Evolutionary conservation across 2,113 vertebrate species (phyloP), one percentile per base, ranked within the genome.

Genomic region (Elgaria multicarinata): DNA sequence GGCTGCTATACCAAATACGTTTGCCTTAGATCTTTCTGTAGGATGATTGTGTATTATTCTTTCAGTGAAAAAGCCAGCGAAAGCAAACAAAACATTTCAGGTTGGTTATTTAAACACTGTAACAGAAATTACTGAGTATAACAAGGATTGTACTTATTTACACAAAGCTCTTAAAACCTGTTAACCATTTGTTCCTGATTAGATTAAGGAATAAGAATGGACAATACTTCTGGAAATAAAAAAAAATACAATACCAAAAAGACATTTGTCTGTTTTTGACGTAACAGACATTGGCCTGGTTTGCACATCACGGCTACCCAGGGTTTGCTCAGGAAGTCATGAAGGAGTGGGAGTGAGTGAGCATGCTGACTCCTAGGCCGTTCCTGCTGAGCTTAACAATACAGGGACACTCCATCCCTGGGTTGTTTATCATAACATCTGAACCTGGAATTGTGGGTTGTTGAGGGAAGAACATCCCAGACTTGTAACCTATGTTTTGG

Each of bases 11-110:
- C 42, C 90, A 92, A 87, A 64, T 71, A 89, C 69, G 2, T 71
- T n/a, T 82, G 55, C 42, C 87, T 88, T 91, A 91, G 81, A 92
- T 50, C 2, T 8, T 67, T 71, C 79, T 22, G 46, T 89, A 79
- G 10, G 46, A 86, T 91, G 62, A 93, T 3, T 71, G 53, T 28
- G 28, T 44, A 33, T 85, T 85, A 67, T 24, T 20, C 71, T 31
- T 88, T 85, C 71, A 80, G 9, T 66, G 46, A 64, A 0, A 69
- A 0, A 89, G 42, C 31, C 53, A 90, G 28, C 4, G 31, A 90
- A 86, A 75, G 76, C 39, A n/a, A 50, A 83, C 20, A 67, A 74
- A 85, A 31, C 18, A 89, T 89, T 62, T 66, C 77, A 86, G 66
- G 2, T 77, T 81, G 53, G 50, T 46, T 89, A 46, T 79, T 67